These are phyloP conservation scores for Schizopygopsis pylzovi DNA, from an alignment of 2,797 vertebrate species.

Conservation along the genomic window DNA sequence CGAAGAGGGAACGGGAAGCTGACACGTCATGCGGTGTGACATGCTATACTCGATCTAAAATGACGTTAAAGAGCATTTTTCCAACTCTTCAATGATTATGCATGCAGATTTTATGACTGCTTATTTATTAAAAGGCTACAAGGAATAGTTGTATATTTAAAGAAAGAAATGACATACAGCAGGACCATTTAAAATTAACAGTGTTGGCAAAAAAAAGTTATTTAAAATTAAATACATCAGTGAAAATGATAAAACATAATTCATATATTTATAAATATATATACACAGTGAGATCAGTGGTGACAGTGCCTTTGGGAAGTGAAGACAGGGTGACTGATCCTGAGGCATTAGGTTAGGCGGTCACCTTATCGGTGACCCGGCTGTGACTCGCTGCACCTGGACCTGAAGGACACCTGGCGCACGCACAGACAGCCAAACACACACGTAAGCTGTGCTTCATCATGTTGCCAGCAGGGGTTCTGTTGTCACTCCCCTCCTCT, in stretches of 20 bases:
- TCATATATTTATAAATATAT: background rate
- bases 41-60: background rate
- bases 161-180: background rate
- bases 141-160: background rate
- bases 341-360: background rate
- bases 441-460: conserved; percentile 12
- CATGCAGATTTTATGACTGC: conserved; percentile 19
- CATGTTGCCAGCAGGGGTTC: conserved; percentile 9
- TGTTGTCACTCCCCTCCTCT: background rate
- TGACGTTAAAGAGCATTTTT: conserved; percentile 11
- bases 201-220: background rate
- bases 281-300: background rate
- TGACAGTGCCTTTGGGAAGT: background rate
- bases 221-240: no score
- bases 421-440: background rate
- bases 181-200: background rate
- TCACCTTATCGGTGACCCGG: background rate
- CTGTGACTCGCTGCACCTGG: conserved; percentile 3
- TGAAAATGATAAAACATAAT: background rate
- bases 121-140: conserved; percentile 17
- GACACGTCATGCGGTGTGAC: background rate
- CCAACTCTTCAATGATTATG: background rate
- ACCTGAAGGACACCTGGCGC: conserved; percentile 3
- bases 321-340: background rate
- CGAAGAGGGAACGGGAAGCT: background rate